A percentile compares a stretch with the other conserved stretches of the same genome.
phyloP scores from a whole-genome alignment of 2,888 invertebrate species.

The Coremacera marginata region DNA sequence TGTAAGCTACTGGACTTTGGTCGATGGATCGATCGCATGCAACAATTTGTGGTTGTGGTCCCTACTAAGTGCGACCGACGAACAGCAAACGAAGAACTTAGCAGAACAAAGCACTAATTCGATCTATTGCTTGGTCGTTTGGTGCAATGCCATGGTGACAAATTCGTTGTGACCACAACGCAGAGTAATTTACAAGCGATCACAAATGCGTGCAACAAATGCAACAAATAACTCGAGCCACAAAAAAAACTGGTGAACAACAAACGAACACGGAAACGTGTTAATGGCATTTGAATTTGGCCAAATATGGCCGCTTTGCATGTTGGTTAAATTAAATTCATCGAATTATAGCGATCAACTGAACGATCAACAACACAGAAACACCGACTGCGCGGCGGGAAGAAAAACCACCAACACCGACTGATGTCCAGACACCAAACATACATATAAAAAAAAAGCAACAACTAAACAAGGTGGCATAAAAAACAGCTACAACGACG shows the following conservation, averaged over 20 bases:
- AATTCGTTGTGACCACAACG: constrained; percentile 37
- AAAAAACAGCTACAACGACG: constrained; percentile 35
- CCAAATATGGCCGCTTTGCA: constrained; percentile 63
- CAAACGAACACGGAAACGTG: constrained; percentile 60
- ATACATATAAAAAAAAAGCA: constrained; percentile 35
- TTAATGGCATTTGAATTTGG: constrained; percentile 68
- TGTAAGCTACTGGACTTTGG: constrained; percentile 33
- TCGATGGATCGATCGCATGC: constrained; percentile 14
- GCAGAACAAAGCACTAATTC: background rate
- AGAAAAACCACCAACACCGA: constrained; percentile 39
- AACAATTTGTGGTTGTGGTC: constrained; percentile 39
- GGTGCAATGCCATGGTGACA: constrained; percentile 12
- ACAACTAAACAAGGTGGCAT: constrained; percentile 50
- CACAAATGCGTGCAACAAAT: constrained; percentile 54
- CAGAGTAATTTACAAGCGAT: constrained; percentile 52
- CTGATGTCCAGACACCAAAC: background rate
- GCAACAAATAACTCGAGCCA: constrained; percentile 42
- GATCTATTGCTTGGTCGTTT: background rate
- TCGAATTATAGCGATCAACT: constrained; percentile 33
- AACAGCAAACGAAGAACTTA: background rate
- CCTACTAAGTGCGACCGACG: constrained; percentile 1
- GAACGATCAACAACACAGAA: constrained; percentile 20
- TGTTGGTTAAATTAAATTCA: constrained; percentile 47
- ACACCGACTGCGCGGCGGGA: constrained; percentile 1
- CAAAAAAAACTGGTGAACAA: constrained; percentile 27